phyloP scores from a whole-genome alignment of 2,888 invertebrate genomes.

The Tryphoninae sp. region DNA sequence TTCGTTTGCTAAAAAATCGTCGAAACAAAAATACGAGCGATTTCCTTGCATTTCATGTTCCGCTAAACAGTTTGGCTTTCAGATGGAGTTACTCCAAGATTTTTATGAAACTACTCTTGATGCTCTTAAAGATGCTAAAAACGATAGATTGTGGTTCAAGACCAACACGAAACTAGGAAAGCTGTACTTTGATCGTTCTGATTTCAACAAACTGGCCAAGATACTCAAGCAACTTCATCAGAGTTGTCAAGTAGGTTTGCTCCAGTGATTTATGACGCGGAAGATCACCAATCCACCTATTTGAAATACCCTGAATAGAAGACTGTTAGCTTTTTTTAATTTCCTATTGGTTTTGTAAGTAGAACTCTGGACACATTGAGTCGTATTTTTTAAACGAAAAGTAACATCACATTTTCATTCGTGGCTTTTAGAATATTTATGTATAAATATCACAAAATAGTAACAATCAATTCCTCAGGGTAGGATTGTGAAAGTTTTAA shows the following conservation, averaged over 20 bases:
- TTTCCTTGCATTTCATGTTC: slow-evolving; percentile 54
- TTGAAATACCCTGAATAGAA: neutral
- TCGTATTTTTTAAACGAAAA: slow-evolving; percentile 1
- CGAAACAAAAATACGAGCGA: slow-evolving; percentile 20
- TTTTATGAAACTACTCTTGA: slow-evolving; percentile 99
- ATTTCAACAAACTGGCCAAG: slow-evolving; percentile 96
- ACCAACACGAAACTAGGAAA: slow-evolving; percentile 99
- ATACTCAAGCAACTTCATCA: slow-evolving; percentile 98
- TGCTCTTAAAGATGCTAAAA: slow-evolving; percentile 98
- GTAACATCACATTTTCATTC: slow-evolving; percentile 5
- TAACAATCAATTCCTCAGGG: neutral
- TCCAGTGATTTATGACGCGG: neutral
- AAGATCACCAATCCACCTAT: neutral
- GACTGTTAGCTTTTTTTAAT: neutral
- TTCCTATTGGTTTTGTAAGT: neutral
- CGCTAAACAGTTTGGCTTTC: slow-evolving; percentile 70
- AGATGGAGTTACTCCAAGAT: slow-evolving; percentile 98
- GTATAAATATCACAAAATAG: no score
- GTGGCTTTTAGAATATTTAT: neutral
- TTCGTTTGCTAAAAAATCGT: neutral
- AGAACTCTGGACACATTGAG: neutral
- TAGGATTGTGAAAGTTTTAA: neutral
- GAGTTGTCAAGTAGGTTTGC: slow-evolving; percentile 91
- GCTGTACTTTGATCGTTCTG: slow-evolving; percentile 97
- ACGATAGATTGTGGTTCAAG: slow-evolving; percentile 99